These are phyloP conservation scores for Pachyrhynchus sulphureomaculatus DNA, from an alignment of 1,140 invertebrate species.

Conservation along the genomic window DNA sequence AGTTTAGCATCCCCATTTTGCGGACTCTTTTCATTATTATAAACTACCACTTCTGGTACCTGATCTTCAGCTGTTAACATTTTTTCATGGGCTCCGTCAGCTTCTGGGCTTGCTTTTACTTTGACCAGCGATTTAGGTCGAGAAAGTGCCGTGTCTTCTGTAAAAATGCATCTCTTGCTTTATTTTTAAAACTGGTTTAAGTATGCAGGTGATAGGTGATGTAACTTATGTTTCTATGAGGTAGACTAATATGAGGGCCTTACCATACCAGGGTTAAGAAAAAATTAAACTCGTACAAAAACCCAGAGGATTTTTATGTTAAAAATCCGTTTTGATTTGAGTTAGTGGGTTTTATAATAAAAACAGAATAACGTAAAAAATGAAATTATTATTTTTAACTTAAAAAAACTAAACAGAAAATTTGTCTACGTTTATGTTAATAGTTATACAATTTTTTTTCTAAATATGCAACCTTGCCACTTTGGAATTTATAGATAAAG, in stretches of 20 bases:
- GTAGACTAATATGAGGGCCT: too few relatives aligned
- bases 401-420: too few relatives aligned
- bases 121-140: constrained; percentile 42
- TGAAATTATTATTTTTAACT: too few relatives aligned
- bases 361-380: too few relatives aligned
- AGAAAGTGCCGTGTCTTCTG: constrained; percentile 51
- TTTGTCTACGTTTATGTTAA: too few relatives aligned
- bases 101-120: constrained; percentile 28
- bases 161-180: constrained; percentile 47
- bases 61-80: constrained; percentile 66
- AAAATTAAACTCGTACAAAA: too few relatives aligned
- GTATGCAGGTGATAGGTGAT: constrained; percentile 43
- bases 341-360: too few relatives aligned
- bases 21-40: constrained; percentile 58
- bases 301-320: too few relatives aligned
- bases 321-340: neutral
- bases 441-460: too few relatives aligned
- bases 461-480: too few relatives aligned
- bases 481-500: too few relatives aligned
- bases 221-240: neutral
- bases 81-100: constrained; percentile 65
- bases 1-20: constrained; percentile 86
- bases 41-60: constrained; percentile 67
- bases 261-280: too few relatives aligned
- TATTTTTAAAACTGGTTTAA: constrained; percentile 45